Conservation (phyloP, 2,797 vertebrate species). For the Paedocypris micromegethes region DNA sequence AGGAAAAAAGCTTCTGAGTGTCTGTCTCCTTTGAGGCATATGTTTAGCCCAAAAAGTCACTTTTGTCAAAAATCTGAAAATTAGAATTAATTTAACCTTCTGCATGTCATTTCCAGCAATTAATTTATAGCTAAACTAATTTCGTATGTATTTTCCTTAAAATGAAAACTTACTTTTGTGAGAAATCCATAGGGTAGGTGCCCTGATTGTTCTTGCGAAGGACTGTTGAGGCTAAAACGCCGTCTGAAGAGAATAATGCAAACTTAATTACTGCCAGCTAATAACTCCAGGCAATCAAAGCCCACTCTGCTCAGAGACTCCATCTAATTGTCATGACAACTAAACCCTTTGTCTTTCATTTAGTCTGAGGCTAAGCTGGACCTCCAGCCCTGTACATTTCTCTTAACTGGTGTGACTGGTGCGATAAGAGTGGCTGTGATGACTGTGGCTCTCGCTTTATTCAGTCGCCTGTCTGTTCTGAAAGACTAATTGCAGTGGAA, state of each 20-base stretch:
- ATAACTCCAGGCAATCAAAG: slow-evolving; percentile 65
- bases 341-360: slow-evolving; percentile 64
- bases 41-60: no score
- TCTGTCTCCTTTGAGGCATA: no score
- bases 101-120: no score
- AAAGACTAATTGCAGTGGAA: slow-evolving; percentile 65
- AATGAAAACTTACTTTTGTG: no score
- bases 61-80: no score
- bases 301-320: slow-evolving; percentile 60
- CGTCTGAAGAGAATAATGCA: slow-evolving; percentile 63
- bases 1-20: no score
- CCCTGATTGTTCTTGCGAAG: slow-evolving; percentile 49
- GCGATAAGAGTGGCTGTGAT: slow-evolving; percentile 59
- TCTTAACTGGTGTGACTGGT: slow-evolving; percentile 53
- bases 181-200: slow-evolving; percentile 6
- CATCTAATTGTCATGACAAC: slow-evolving; percentile 62
- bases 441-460: slow-evolving; percentile 52
- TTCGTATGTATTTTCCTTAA: no score
- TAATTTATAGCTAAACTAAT: no score
- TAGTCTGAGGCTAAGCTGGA: slow-evolving; percentile 52
- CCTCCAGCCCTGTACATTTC: slow-evolving; percentile 48
- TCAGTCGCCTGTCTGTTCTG: slow-evolving; percentile 56
- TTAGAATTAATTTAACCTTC: no score
- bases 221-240: slow-evolving; percentile 50
- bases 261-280: slow-evolving; percentile 70